Evolutionary conservation across 2,888 invertebrate species (phyloP).

Genomic region (Neria commutata): DNA sequence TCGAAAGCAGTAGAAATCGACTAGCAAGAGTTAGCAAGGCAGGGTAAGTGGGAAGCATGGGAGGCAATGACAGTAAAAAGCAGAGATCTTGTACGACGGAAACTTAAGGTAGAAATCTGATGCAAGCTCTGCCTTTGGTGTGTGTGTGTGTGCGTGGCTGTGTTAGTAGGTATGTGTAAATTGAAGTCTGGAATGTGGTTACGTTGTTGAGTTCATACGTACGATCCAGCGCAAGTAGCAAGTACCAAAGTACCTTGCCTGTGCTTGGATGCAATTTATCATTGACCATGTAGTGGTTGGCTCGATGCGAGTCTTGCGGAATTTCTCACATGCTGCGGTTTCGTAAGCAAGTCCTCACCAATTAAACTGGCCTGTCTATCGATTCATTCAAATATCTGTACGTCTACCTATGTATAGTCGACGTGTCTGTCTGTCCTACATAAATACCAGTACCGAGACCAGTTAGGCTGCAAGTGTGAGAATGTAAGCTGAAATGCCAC

Average conservation of each 20-base stretch:
- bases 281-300: background rate
- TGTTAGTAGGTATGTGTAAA: constrained; percentile 15
- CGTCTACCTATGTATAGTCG: no score
- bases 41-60: no score
- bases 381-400: no score
- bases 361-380: background rate
- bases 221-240: constrained; percentile 42
- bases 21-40: no score
- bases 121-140: background rate
- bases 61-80: background rate
- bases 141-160: constrained; percentile 21
- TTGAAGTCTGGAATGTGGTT: constrained; percentile 42
- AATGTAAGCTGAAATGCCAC: constrained; percentile 22
- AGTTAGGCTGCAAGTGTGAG: background rate
- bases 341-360: background rate
- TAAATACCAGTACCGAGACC: background rate
- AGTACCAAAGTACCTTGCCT: constrained; percentile 26
- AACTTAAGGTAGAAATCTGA: background rate
- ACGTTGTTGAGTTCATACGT: no score
- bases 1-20: no score
- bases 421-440: background rate
- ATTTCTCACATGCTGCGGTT: background rate
- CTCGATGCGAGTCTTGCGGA: background rate
- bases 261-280: background rate
- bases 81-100: background rate